These are phyloP conservation scores for Patella pellucida DNA, from an alignment of 2,888 invertebrate genomes.

Conservation along the genomic window DNA sequence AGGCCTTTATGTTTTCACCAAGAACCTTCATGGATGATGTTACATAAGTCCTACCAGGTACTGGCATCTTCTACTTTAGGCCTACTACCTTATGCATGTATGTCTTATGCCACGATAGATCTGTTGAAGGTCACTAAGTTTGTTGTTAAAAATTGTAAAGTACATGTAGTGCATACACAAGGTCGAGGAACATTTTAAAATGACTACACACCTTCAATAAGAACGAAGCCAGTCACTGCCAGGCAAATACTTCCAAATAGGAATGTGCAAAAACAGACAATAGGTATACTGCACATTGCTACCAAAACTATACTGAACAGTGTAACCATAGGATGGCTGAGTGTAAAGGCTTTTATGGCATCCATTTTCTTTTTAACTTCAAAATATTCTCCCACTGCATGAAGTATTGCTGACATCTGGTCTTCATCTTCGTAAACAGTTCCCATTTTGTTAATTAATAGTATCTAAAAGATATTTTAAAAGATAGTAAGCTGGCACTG, in stretches of 20 bases:
- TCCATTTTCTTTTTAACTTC: slow-evolving; percentile 42
- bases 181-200: not conserved
- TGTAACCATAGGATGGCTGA: slow-evolving; percentile 51
- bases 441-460: not conserved
- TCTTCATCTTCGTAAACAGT: slow-evolving; percentile 15
- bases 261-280: slow-evolving; percentile 51
- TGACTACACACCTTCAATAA: slow-evolving; percentile 53
- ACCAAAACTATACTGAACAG: slow-evolving; percentile 46
- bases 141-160: not conserved
- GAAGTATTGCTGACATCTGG: slow-evolving; percentile 20
- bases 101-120: no score
- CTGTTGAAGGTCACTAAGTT: no score
- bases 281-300: slow-evolving; percentile 53
- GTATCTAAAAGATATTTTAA: no score
- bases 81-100: no score
- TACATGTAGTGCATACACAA: not conserved
- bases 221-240: slow-evolving; percentile 50
- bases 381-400: slow-evolving; percentile 41
- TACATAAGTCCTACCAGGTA: no score
- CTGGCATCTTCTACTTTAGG: no score
- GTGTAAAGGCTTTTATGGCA: slow-evolving; percentile 39
- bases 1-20: no score
- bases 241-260: slow-evolving; percentile 46
- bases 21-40: no score
- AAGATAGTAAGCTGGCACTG: no score